Evolutionary conservation across 2,113 vertebrate genomes (phyloP).

Genomic region (Scopus umbretta): DNA sequence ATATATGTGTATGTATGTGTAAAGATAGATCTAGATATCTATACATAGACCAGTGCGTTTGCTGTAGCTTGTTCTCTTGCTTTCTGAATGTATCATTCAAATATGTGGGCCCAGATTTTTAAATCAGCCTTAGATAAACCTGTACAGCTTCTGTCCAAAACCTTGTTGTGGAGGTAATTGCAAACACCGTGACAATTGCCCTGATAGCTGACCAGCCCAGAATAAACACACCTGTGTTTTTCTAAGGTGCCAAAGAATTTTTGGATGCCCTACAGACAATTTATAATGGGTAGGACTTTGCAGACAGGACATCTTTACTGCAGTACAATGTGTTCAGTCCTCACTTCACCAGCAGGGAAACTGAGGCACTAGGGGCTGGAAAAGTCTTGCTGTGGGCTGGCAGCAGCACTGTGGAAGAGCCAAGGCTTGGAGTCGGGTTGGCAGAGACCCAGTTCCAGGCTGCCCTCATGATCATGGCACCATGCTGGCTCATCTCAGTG

Average conservation of each 20-base stretch:
- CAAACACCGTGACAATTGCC: fast-evolving
- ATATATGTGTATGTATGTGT: too few species aligned
- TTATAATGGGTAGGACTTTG: background rate
- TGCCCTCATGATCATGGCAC: fast-evolving
- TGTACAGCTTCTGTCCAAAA: background rate
- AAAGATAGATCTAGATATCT: background rate
- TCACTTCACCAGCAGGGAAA: background rate
- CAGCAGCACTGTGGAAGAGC: background rate
- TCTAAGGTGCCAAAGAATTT: background rate
- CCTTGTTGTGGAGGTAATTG: background rate
- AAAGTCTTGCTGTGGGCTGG: background rate
- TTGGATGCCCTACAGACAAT: background rate
- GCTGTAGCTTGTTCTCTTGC: background rate
- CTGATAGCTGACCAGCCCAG: background rate
- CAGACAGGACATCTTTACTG: background rate
- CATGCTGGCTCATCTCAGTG: fast-evolving
- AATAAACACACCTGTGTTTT: background rate
- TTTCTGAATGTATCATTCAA: background rate
- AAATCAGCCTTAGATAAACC: background rate
- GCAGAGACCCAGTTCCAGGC: too few species aligned
- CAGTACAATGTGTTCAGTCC: fast-evolving
- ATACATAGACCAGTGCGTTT: fast-evolving
- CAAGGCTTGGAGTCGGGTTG: background rate
- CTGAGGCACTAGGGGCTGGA: background rate
- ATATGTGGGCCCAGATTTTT: background rate